Base-by-base conservation (phyloP, 2,888 invertebrate species). In the Andrena dorsata region DNA sequence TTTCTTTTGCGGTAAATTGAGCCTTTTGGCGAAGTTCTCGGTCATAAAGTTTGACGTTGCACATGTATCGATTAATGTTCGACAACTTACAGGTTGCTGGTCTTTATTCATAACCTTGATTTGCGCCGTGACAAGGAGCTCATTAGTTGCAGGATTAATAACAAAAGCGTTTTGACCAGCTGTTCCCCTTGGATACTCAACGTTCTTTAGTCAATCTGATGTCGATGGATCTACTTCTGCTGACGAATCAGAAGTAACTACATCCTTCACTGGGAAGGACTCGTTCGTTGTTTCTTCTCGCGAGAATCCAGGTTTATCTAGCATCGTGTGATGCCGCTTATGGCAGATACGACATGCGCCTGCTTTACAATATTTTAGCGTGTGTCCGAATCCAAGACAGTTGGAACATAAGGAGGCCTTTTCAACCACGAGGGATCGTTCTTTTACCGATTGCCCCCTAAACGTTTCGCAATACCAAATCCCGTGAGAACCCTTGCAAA, bases 41-140 rank as follows among this genome's bases (percentile, higher is more conserved):
- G 70, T 65, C 4, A 76, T 65, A 16, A 71, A 71, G 23, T 77
- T 60, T 10, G 76, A 49, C 0, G 58, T 49, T 0, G 71, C 71
- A 7, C 71, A 13, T 0, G 47, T 56, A 10, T 77, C 66, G 1
- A 77, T 30, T 2, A 73, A 16, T 0, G 66, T 13, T 23, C 66
- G 23, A 32, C 32, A 73, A 0, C 5, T 4, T 7, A 71, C 0
- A 8, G 60, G 60, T 1, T 4, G 58, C 26, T 49, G 49, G 0
- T 28, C 4, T 0, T 71, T 16, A 20, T 51, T 8, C 0, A 61
- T 5, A 0, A 71, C 0, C 3, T 13, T 1, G 7, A 70, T 4
- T 23, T 49, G 70, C 1, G 60, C 60, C 2, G 60, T 61, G 0
- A 70, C 70, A 1, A 70, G 47, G 0, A 61, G 26, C 1, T 70